Evolutionary conservation across 2,113 vertebrate genomes (phyloP).

Genomic region (Catagonus wagneri): DNA sequence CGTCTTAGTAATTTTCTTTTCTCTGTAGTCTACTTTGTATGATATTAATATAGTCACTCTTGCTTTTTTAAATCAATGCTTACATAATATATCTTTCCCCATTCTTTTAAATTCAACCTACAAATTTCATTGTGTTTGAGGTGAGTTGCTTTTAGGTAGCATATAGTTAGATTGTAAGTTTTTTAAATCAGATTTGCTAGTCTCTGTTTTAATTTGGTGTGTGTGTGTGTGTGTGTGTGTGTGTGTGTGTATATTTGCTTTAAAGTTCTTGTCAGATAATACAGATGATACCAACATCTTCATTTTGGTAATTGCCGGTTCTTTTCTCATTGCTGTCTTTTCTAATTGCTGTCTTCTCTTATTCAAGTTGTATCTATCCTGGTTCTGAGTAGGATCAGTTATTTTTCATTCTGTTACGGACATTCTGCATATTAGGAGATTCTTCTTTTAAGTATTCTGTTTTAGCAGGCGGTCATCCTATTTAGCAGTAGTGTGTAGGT

Average conservation of each 20-base stretch:
- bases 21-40: neutral
- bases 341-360: neutral
- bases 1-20: neutral
- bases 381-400: neutral
- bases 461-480: neutral
- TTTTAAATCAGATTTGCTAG: neutral
- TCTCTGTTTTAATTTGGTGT: neutral
- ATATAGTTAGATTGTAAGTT: neutral
- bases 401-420: neutral
- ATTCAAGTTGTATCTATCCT: neutral
- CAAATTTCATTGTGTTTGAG: neutral
- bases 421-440: neutral
- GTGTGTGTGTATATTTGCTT: no score
- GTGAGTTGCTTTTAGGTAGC: neutral
- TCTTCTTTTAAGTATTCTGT: neutral
- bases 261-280: neutral
- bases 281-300: neutral
- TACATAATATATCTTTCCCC: neutral
- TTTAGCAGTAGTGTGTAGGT: neutral
- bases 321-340: no score
- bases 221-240: no score
- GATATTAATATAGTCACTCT: neutral
- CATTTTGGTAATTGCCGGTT: neutral
- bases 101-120: neutral
- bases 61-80: neutral